Evolutionary conservation across 2,113 vertebrate genomes (phyloP).

Genomic region (Protobothrops mucrosquamatus): DNA sequence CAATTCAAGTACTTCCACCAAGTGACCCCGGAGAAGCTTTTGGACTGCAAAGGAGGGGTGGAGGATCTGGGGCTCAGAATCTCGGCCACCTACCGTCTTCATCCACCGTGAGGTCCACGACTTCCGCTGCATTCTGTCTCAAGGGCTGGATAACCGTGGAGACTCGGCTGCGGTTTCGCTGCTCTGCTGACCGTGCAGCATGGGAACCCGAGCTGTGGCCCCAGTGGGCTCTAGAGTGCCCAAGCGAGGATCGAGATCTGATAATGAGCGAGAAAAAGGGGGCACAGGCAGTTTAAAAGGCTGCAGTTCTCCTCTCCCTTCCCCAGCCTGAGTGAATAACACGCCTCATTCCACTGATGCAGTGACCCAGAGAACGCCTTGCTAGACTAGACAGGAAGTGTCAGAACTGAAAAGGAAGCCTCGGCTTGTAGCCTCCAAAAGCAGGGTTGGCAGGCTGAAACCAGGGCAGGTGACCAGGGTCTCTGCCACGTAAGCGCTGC

Average conservation of each 20-base stretch:
- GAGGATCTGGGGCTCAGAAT: background rate
- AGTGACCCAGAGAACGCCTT: background rate
- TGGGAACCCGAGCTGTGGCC: slow-evolving; percentile 82
- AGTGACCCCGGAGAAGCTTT: too few relatives aligned
- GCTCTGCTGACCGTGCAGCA: slow-evolving; percentile 80
- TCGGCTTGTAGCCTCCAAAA: background rate
- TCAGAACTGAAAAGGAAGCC: background rate
- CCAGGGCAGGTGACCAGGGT: background rate
- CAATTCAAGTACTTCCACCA: background rate
- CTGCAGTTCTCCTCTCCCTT: background rate
- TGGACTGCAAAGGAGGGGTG: background rate
- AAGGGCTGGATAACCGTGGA: slow-evolving; percentile 97
- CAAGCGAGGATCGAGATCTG: slow-evolving; percentile 87
- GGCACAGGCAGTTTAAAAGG: background rate
- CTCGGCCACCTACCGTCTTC: slow-evolving; percentile 83
- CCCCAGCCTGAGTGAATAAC: background rate
- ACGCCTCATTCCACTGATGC: background rate
- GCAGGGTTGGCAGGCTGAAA: background rate
- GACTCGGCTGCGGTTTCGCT: slow-evolving; percentile 84
- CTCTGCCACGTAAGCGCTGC: background rate
- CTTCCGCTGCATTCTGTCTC: slow-evolving; percentile 90
- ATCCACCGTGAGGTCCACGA: slow-evolving; percentile 97
- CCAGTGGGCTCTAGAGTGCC: slow-evolving; percentile 87
- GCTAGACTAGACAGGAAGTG: background rate
- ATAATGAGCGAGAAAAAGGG: background rate